Conservation (phyloP, 2,113 vertebrate genomes). For the Nothocercus nigrocapillus region DNA sequence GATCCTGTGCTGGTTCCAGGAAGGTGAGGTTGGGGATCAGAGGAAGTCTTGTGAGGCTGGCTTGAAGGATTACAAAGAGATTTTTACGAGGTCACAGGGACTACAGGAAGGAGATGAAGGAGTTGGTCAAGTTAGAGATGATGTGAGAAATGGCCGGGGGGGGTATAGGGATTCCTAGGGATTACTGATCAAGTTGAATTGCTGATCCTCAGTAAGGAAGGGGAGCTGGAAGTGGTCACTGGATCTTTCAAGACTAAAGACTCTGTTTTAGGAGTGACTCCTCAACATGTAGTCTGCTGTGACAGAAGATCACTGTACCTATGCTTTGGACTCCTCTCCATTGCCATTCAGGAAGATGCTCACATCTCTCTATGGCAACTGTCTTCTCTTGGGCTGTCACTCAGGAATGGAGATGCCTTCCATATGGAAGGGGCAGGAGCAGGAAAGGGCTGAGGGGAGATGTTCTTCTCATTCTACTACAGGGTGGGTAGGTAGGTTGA, state of each 20-base stretch:
- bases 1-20: background rate
- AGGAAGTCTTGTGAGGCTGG: background rate
- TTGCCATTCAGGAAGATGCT: background rate
- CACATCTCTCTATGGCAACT: background rate
- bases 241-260: background rate
- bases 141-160: background rate
- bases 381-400: background rate
- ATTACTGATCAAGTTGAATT: background rate
- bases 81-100: background rate
- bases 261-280: background rate
- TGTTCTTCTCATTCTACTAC: background rate
- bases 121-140: background rate
- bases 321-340: background rate
- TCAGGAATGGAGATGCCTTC: background rate
- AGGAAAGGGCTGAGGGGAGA: background rate
- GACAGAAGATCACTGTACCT: background rate
- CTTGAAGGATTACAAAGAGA: background rate
- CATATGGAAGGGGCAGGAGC: background rate
- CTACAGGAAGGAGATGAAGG: rapidly evolving
- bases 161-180: background rate
- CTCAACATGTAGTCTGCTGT: background rate
- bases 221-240: background rate
- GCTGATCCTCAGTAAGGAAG: background rate
- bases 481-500: background rate
- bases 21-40: background rate